Percentiles rank a stretch among this genome's conserved stretches.
phyloP scores from a whole-genome alignment of 2,888 invertebrate genomes.

The Epicampocera succincta region DNA sequence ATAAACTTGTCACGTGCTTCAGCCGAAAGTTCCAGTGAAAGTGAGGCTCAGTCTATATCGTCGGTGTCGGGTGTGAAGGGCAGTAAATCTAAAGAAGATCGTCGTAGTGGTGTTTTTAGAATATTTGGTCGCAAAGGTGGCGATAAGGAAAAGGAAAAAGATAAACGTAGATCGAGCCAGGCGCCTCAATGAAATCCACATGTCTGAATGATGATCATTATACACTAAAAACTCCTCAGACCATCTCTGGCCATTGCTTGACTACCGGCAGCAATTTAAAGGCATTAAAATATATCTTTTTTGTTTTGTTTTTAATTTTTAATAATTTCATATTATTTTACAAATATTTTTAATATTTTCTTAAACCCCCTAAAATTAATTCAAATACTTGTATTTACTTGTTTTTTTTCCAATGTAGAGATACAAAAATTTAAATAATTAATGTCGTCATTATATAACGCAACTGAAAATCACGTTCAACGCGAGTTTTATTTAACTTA shows the following conservation, averaged over 20 bases:
- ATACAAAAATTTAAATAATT: slow-evolving; percentile 30
- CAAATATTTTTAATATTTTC: slow-evolving; percentile 44
- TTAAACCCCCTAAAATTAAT: slow-evolving; percentile 10
- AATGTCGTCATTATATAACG: slow-evolving; percentile 30
- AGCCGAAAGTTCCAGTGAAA: slow-evolving; percentile 82
- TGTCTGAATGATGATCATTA: slow-evolving; percentile 7
- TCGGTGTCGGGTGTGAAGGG: slow-evolving; percentile 80
- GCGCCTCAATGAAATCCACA: slow-evolving; percentile 74
- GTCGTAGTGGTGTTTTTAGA: slow-evolving; percentile 81
- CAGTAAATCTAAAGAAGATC: slow-evolving; percentile 77
- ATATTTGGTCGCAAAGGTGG: slow-evolving; percentile 81
- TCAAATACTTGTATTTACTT: slow-evolving; percentile 14
- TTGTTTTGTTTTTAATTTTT: slow-evolving; percentile 60
- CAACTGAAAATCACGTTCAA: slow-evolving; percentile 53
- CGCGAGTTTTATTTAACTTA: slow-evolving; percentile 51
- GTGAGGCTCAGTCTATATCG: slow-evolving; percentile 81
- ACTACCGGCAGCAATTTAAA: slow-evolving; percentile 15
- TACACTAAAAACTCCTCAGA: slow-evolving; percentile 9
- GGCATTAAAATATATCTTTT: slow-evolving; percentile 40
- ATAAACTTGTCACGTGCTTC: slow-evolving; percentile 78
- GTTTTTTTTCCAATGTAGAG: background rate
- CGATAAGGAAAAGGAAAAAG: slow-evolving; percentile 77
- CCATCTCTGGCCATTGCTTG: background rate
- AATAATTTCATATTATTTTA: slow-evolving; percentile 44
- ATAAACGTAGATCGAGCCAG: slow-evolving; percentile 79